Evolutionary conservation across 2,797 vertebrate species (phyloP), one percentile per base, ranked within the genome.

Genomic region (Melanotaenia trifasciata): DNA sequence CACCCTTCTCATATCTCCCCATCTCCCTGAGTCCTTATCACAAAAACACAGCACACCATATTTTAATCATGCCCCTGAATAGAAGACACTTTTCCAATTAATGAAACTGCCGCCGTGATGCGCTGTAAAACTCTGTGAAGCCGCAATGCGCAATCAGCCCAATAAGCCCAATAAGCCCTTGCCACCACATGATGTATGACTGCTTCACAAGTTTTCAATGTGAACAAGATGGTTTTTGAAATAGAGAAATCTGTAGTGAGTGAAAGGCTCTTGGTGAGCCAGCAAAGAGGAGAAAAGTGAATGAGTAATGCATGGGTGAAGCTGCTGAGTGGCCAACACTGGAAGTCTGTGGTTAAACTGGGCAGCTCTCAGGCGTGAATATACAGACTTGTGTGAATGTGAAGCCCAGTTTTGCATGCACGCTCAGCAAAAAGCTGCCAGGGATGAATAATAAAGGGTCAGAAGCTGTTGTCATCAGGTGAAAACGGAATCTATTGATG

Each of bases 41-140:
- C 87, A 22, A 78, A 87, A 89, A 85, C 83, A 84, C 93, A 93
- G 90, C 87, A 75, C 85, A 86, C 83, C 85, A 85, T 87, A 84
- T 93, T 94, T 94, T 94, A 94, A 94, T 94, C 93, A 90, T 91
- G 90, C 86, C 87, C 87, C 79, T 78, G 70, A 94, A 92, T 88
- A 78, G 88, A 81, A 90, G 90, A 90, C 87, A 86, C 90, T 90
- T 94, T 94, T 94, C 92, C 91, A 93, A 94, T 94, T 94, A 94
- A 92, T 67, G 84, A 76, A 79, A 80, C 89, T 58, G 81, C 84
- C 60, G 76, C 58, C 10, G 73, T 73, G 82, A 81, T 84, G 78
- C 89, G 69, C 84, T 63, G 81, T 72, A 50, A 50, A 78, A 68
- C 83, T 87, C 82, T 20, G 70, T 10, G 73, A 72, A 84, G 80